phyloP scores from a whole-genome alignment of 2,797 vertebrate species.

The Schizopygopsis pylzovi region DNA sequence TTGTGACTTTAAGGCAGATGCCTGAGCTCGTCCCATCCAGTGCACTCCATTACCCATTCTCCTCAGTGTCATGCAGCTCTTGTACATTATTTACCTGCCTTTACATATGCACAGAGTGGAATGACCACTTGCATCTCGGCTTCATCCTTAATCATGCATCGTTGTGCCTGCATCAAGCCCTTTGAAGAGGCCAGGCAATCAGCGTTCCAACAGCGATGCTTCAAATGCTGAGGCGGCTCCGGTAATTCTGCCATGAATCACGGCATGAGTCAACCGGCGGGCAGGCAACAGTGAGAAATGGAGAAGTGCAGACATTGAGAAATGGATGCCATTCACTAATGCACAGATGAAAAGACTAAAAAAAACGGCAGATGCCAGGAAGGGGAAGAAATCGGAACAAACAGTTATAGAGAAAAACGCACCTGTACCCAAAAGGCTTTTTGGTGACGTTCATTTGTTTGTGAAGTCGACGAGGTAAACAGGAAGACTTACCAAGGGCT shows the following conservation, averaged over 20 bases:
- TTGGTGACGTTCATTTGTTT: slow-evolving; percentile 34
- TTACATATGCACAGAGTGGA: slow-evolving; percentile 46
- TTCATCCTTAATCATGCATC: slow-evolving; percentile 47
- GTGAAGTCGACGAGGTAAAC: slow-evolving; percentile 49
- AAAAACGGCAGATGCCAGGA: slow-evolving; percentile 29
- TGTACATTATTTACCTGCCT: slow-evolving; percentile 57
- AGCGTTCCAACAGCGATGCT: slow-evolving; percentile 35
- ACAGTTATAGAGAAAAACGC: slow-evolving; percentile 13
- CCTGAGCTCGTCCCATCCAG: background rate
- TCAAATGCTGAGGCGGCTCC: slow-evolving; percentile 34
- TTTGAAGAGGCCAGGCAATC: slow-evolving; percentile 52
- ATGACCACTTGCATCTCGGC: slow-evolving; percentile 25
- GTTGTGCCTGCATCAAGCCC: slow-evolving; percentile 36
- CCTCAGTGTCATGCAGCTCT: slow-evolving; percentile 34
- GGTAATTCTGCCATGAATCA: slow-evolving; percentile 52
- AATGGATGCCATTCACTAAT: slow-evolving; percentile 48
- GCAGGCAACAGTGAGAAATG: slow-evolving; percentile 35
- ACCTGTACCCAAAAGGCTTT: slow-evolving; percentile 42
- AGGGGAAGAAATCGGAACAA: slow-evolving; percentile 9
- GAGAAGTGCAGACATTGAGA: slow-evolving; percentile 36
- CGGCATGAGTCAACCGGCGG: slow-evolving; percentile 34
- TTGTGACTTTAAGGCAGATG: slow-evolving; percentile 17
- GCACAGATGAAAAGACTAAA: slow-evolving; percentile 17
- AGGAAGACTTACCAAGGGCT: slow-evolving; percentile 50
- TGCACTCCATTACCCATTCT: slow-evolving; percentile 25